Evolutionary conservation across 2,888 invertebrate species (phyloP).

Genomic region (Lochmaea crataegi): DNA sequence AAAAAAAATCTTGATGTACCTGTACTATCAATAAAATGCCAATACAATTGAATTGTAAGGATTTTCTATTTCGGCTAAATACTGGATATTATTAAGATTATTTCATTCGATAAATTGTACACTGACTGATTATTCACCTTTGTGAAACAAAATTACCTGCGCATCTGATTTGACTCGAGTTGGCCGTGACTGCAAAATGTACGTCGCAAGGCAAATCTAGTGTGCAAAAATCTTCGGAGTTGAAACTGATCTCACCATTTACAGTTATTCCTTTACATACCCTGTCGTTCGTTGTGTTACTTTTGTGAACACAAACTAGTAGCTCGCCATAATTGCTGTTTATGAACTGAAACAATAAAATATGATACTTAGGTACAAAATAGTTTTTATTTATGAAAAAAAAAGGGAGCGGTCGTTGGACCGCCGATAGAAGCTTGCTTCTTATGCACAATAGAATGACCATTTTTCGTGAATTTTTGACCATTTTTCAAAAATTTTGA

Average conservation of each 20-base stretch:
- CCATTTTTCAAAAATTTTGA: too few species aligned
- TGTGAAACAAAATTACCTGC: conserved; percentile 65
- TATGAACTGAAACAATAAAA: conserved; percentile 56
- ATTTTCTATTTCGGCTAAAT: background rate
- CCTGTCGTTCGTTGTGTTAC: conserved; percentile 55
- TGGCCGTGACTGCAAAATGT: conserved; percentile 68
- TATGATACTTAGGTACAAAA: background rate
- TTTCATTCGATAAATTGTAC: background rate
- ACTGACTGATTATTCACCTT: conserved; percentile 5
- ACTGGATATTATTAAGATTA: background rate
- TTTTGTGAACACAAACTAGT: conserved; percentile 56
- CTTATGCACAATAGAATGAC: too few species aligned
- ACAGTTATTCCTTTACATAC: conserved; percentile 67
- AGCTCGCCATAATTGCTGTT: conserved; percentile 61
- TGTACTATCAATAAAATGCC: too few species aligned
- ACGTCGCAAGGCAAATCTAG: conserved; percentile 61
- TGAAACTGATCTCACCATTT: conserved; percentile 65
- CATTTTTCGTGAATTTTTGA: too few species aligned
- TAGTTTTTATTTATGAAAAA: too few species aligned
- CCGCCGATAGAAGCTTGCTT: too few species aligned
- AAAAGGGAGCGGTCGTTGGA: too few species aligned
- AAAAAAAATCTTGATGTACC: too few species aligned
- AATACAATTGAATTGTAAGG: too few species aligned
- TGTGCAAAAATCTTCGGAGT: conserved; percentile 68
- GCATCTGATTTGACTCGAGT: conserved; percentile 69